phyloP scores from a whole-genome alignment of 1,140 invertebrate species.

The Nebria ingens region DNA sequence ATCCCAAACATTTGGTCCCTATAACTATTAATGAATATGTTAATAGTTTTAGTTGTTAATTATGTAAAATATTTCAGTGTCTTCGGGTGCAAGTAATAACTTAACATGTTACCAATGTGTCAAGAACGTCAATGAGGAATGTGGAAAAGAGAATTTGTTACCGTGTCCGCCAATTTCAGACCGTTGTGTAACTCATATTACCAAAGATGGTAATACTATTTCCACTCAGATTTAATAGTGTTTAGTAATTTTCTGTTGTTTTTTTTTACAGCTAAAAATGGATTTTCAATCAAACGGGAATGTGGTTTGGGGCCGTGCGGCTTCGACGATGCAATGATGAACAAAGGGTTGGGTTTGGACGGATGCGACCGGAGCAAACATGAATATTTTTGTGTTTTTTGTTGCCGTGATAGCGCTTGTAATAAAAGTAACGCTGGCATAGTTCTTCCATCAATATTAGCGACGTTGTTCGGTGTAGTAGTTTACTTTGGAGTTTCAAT shows the following conservation, averaged over 20 bases:
- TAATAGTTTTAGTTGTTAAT: too few relatives aligned
- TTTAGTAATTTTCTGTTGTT: slow-evolving; percentile 8
- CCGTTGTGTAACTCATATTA: slow-evolving; percentile 39
- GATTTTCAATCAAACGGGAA: slow-evolving; percentile 35
- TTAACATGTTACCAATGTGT: slow-evolving; percentile 42
- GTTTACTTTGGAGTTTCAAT: too few relatives aligned
- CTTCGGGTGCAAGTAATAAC: slow-evolving; percentile 19
- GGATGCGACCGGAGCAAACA: slow-evolving; percentile 36
- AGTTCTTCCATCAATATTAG: not conserved
- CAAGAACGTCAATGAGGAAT: slow-evolving; percentile 31
- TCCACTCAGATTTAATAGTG: not conserved
- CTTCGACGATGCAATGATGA: slow-evolving; percentile 35
- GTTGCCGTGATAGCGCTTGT: slow-evolving; percentile 34
- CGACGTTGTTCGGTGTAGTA: too few relatives aligned
- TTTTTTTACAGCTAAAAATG: slow-evolving; percentile 32
- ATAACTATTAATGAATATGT: too few relatives aligned
- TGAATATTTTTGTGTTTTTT: slow-evolving; percentile 34
- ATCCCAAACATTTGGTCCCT: too few relatives aligned
- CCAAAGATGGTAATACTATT: slow-evolving; percentile 33
- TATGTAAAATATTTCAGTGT: not conserved
- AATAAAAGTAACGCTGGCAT: slow-evolving; percentile 27
- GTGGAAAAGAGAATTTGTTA: slow-evolving; percentile 31
- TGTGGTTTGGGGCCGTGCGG: slow-evolving; percentile 42
- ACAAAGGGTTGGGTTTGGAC: slow-evolving; percentile 34
- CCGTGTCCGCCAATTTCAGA: slow-evolving; percentile 37